phyloP scores from a whole-genome alignment of 2,797 vertebrate species.

The Tauraco hartlaubi region DNA sequence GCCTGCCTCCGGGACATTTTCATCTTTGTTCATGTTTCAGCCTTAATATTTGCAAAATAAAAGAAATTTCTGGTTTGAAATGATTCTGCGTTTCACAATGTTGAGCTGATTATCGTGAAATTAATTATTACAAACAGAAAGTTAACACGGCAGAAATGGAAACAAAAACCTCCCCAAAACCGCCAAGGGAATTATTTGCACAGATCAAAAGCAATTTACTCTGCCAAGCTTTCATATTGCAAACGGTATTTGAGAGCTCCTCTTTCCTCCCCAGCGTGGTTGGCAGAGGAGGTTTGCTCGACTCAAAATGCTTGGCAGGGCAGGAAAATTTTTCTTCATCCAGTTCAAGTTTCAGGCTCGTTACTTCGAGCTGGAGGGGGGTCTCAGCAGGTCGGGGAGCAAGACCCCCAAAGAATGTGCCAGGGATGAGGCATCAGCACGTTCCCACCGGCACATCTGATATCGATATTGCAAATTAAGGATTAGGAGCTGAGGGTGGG shows the following conservation, averaged over 20 bases:
- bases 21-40: not conserved
- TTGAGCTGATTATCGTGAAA: constrained; percentile 46
- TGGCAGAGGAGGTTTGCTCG: not conserved
- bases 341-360: rapidly evolving
- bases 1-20: not conserved
- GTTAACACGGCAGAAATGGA: constrained; percentile 40
- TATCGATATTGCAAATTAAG: rapidly evolving
- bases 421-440: not conserved
- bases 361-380: too few relatives aligned
- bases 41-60: constrained; percentile 42
- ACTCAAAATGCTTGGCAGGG: not conserved
- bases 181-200: constrained; percentile 43
- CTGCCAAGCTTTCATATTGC: constrained; percentile 10
- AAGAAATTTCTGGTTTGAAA: constrained; percentile 37
- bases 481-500: not conserved
- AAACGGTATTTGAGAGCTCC: not conserved
- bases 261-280: not conserved
- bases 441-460: rapidly evolving
- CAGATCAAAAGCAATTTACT: constrained; percentile 63
- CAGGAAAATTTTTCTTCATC: not conserved
- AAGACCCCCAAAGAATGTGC: not conserved
- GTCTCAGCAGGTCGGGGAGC: not conserved
- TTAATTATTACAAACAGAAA: constrained; percentile 66
- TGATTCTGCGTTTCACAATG: not conserved
- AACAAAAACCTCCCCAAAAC: constrained; percentile 28